Evolutionary conservation across 2,797 vertebrate genomes (phyloP).

Genomic region (Xerus rutilus): DNA sequence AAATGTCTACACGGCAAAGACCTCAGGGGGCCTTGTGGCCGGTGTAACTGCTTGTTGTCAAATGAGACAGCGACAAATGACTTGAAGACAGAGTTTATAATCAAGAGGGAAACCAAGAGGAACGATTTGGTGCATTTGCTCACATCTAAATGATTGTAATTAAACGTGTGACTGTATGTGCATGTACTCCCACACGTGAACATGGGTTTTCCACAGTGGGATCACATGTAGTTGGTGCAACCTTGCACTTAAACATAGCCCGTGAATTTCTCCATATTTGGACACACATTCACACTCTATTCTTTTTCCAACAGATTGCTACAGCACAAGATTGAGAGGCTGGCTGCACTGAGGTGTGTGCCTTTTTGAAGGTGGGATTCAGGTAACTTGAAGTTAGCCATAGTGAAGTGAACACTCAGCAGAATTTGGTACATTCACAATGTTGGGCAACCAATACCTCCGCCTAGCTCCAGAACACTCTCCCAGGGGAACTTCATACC

Average conservation of each 20-base stretch:
- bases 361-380: neutral
- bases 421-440: neutral
- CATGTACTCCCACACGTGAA: accelerated
- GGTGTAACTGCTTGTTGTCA: neutral
- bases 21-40: neutral
- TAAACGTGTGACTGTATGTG: too few species aligned
- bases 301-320: neutral
- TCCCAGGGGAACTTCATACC: neutral
- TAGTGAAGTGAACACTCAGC: neutral
- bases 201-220: too few species aligned
- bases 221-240: too few species aligned
- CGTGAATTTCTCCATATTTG: too few species aligned
- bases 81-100: too few species aligned
- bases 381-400: too few species aligned
- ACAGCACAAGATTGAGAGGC: neutral
- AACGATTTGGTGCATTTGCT: neutral
- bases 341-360: accelerated
- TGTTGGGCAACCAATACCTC: neutral
- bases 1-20: neutral
- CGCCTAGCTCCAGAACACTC: neutral
- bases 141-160: too few species aligned
- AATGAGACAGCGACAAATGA: neutral
- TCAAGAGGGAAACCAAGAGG: neutral
- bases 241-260: neutral
- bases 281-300: too few species aligned